Conservation (phyloP, 2,888 invertebrate species). For the Miltochrista miniata region DNA sequence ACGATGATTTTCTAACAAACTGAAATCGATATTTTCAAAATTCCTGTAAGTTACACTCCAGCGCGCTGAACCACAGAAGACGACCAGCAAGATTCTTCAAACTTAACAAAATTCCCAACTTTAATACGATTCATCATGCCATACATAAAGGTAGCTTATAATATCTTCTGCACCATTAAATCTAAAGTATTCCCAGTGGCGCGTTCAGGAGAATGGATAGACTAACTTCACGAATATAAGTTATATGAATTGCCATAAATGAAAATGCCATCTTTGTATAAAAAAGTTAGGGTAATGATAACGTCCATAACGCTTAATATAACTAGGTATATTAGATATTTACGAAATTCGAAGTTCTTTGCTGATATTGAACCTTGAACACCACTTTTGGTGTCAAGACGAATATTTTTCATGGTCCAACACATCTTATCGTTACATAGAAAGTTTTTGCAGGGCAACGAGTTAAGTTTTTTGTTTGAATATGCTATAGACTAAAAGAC, state of each 20-base stretch:
- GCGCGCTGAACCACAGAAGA: slow-evolving; percentile 66
- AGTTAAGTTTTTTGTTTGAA: too few species aligned
- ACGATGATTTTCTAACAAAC: too few species aligned
- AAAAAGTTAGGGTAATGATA: background rate
- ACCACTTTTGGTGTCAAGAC: too few species aligned
- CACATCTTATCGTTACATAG: too few species aligned
- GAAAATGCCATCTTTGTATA: background rate
- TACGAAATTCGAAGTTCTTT: too few species aligned
- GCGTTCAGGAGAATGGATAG: slow-evolving; percentile 43
- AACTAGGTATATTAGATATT: too few species aligned
- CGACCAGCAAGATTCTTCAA: slow-evolving; percentile 60
- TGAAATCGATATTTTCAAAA: slow-evolving; percentile 70
- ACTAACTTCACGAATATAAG: slow-evolving; percentile 26
- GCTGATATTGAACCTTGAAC: too few species aligned
- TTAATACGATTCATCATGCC: slow-evolving; percentile 67
- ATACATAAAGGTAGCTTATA: slow-evolving; percentile 63
- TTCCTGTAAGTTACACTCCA: too few species aligned
- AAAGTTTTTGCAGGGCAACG: too few species aligned
- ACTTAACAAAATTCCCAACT: slow-evolving; percentile 67
- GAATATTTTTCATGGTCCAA: too few species aligned
- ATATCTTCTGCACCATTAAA: slow-evolving; percentile 68
- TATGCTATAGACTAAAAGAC: too few species aligned
- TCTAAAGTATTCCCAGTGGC: slow-evolving; percentile 61
- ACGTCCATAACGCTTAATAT: too few species aligned
- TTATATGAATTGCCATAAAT: background rate